Evolutionary conservation across 2,888 invertebrate species (phyloP).

Genomic region (Biston stratarius): DNA sequence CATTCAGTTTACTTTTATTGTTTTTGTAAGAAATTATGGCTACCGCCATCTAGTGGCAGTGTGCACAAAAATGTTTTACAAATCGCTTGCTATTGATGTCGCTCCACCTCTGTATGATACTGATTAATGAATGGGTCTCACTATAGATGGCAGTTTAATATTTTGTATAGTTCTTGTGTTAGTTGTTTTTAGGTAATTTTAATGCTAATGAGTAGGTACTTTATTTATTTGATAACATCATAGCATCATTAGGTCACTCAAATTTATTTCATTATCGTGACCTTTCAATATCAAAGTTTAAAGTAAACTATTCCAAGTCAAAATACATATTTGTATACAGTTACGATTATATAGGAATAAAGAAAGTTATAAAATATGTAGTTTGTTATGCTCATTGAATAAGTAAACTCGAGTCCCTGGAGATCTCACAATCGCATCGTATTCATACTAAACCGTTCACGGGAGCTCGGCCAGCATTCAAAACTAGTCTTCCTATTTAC

Average conservation of each 20-base stretch:
- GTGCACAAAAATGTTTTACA: slow-evolving; percentile 13
- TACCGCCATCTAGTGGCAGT: slow-evolving; percentile 56
- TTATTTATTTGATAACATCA: slow-evolving; percentile 22
- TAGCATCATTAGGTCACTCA: slow-evolving; percentile 5
- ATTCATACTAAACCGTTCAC: slow-evolving; percentile 39
- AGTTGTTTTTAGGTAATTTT: too few relatives aligned
- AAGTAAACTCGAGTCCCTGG: slow-evolving; percentile 57
- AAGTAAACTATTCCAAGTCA: not conserved
- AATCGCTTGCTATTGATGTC: slow-evolving; percentile 53
- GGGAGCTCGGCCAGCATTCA: slow-evolving; percentile 73
- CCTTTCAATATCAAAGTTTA: slow-evolving; percentile 1
- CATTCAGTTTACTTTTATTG: slow-evolving; percentile 35
- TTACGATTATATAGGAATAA: not conserved
- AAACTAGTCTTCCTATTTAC: slow-evolving; percentile 72
- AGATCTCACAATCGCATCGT: slow-evolving; percentile 65
- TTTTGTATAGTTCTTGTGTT: not conserved
- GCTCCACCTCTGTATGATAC: slow-evolving; percentile 29
- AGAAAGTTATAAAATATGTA: not conserved
- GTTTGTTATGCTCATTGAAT: slow-evolving; percentile 54
- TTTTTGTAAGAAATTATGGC: slow-evolving; percentile 23
- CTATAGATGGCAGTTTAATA: slow-evolving; percentile 36
- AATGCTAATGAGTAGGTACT: slow-evolving; percentile 9
- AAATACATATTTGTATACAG: not conserved
- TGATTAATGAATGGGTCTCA: not conserved
- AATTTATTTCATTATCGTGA: slow-evolving; percentile 7